A percentile compares a stretch with the other conserved stretches of the same genome.
Evolutionary conservation across 1,140 invertebrate genomes (phyloP).

Genomic region (Drosophila virilis): DNA sequence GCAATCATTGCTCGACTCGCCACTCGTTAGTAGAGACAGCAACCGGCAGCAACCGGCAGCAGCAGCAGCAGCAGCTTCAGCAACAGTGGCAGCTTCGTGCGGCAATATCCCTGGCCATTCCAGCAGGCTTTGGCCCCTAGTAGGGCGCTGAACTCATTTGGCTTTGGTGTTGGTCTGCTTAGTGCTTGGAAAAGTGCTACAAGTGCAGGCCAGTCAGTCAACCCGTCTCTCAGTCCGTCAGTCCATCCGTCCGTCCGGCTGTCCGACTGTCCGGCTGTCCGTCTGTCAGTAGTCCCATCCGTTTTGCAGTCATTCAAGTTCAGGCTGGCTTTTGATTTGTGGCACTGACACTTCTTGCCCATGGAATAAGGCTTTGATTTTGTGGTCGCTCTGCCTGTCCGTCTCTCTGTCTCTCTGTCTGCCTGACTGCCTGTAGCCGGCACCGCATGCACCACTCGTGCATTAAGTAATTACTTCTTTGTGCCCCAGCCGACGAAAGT

Average conservation of each 20-base stretch:
- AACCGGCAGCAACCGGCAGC: neutral
- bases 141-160: conserved; percentile 73
- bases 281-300: conserved; percentile 41
- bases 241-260: conserved; percentile 34
- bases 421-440: neutral
- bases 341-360: conserved; percentile 41
- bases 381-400: conserved; percentile 37
- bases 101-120: neutral
- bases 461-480: conserved; percentile 81
- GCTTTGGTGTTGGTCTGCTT: conserved; percentile 67
- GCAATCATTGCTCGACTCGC: conserved; percentile 77
- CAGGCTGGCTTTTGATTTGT: conserved; percentile 55
- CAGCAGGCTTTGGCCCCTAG: neutral
- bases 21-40: conserved; percentile 65
- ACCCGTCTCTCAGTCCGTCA: conserved; percentile 37
- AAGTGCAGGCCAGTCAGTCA: conserved; percentile 55
- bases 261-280: conserved; percentile 34
- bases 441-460: conserved; percentile 30
- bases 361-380: conserved; percentile 68
- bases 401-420: neutral
- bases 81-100: conserved; percentile 3
- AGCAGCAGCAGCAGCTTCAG: neutral
- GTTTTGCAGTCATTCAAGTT: conserved; percentile 24
- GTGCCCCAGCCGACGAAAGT: conserved; percentile 64
- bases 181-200: conserved; percentile 62